Evolutionary conservation across 2,113 vertebrate species (phyloP), one percentile per base, ranked within the genome.

Genomic region (Chloroceryle aenea): DNA sequence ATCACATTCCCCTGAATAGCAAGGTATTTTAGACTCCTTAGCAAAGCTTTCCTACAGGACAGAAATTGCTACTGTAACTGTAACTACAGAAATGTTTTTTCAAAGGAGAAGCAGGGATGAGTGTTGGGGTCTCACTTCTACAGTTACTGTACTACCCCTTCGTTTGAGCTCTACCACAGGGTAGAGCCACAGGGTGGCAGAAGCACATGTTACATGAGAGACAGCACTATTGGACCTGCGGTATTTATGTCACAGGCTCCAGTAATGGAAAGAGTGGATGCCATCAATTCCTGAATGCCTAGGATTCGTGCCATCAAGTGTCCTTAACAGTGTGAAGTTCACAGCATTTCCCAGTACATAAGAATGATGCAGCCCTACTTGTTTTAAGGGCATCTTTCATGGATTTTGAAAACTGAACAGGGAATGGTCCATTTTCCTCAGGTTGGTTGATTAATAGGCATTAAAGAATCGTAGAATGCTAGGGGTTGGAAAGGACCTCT

Each of bases 271-370:
- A 36, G 10, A 63, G 30, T 4, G 20, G 53, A 10, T 82, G 40
- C 26, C 4, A 3, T 22, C n/a, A 2, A 0, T 9, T 61, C 45
- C 26, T 71, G 64, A 15, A 10, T 1, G 25, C 6, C 20, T 8
- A n/a, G 19, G 38, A 29, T 5, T 22, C 74, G 36, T 40, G 30
- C 30, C 66, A 53, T 16, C 36, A 16, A 42, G 47, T 18, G 42
- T 30, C n/a, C 52, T 40, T 20, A 21, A 21, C 8, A 50, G 21
- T 14, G 2, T 36, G 32, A 56, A 27, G 10, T 32, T 72, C 80
- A 56, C 74, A 66, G 50, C 13, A 6, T 13, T 66, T 27, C 71
- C 48, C 20, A 48, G 23, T 30, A 27, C 9, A 0, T 22, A 47
- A 6, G 9, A 63, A 5, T 29, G 48, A 23, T 64, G 83, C 53